phyloP scores from a whole-genome alignment of 2,797 vertebrate genomes.

The Simalia tracyae region DNA sequence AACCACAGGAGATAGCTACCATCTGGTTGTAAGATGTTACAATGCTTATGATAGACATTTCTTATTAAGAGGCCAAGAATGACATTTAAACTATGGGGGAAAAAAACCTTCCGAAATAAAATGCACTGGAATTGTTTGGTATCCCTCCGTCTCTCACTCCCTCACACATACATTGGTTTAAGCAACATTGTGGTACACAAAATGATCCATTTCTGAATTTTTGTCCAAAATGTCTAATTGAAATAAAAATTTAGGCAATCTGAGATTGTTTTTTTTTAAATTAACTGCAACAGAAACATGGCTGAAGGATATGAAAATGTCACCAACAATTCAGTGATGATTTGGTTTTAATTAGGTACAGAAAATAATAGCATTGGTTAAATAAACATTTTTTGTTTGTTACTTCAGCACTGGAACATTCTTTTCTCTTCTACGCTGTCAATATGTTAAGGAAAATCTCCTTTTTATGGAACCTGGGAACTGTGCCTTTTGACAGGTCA shows the following conservation, averaged over 20 bases:
- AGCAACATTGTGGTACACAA: conserved; percentile 22
- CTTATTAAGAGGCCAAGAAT: background rate
- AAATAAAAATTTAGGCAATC: background rate
- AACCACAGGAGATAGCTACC: background rate
- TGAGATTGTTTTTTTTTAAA: conserved; percentile 52
- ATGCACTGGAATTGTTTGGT: background rate
- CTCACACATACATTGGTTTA: background rate
- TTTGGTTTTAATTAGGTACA: conserved; percentile 55
- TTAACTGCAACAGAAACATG: conserved; percentile 65
- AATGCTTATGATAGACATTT: background rate
- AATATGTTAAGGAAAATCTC: conserved; percentile 52
- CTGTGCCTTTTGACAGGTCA: conserved; percentile 55
- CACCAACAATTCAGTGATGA: conserved; percentile 58
- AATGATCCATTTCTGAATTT: background rate
- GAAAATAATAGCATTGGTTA: background rate
- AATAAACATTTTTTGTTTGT: conserved; percentile 37
- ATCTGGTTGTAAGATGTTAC: background rate
- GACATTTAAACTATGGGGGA: background rate
- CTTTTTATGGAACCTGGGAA: conserved; percentile 36
- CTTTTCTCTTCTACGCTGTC: conserved; percentile 42
- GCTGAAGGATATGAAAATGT: conserved; percentile 61
- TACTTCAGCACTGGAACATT: conserved; percentile 38
- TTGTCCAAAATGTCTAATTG: background rate
- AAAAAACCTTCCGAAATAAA: background rate
- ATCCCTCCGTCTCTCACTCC: background rate